Percentiles rank a stretch among this genome's conserved stretches.
phyloP scores from a whole-genome alignment of 2,888 invertebrate genomes.

The Drosophila melanosoma region DNA sequence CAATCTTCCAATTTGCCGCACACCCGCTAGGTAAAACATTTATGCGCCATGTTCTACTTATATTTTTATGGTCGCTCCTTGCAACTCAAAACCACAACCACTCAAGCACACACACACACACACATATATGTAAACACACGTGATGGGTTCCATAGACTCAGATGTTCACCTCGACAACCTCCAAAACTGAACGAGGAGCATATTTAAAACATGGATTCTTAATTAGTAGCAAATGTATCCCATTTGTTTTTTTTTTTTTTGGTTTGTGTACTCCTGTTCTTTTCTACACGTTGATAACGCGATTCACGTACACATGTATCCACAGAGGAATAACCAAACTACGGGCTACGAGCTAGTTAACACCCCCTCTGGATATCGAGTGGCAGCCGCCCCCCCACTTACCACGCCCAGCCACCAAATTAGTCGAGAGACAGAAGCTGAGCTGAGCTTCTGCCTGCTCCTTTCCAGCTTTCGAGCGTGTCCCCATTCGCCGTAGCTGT shows the following conservation, averaged over 20 bases:
- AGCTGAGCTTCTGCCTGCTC: constrained; percentile 22
- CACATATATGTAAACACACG: constrained; percentile 12
- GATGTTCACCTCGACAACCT: constrained; percentile 40
- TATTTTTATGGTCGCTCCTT: constrained; percentile 74
- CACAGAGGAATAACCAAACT: constrained; percentile 50
- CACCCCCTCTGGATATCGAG: constrained; percentile 52
- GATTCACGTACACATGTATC: constrained; percentile 66
- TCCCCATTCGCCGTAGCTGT: constrained; percentile 46
- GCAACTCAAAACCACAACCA: constrained; percentile 67
- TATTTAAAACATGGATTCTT: constrained; percentile 83
- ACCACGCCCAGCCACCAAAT: constrained; percentile 40
- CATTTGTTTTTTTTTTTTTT: constrained; percentile 63
- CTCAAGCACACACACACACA: constrained; percentile 26
- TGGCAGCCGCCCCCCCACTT: constrained; percentile 16
- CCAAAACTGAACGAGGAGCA: constrained; percentile 57
- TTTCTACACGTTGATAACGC: constrained; percentile 55
- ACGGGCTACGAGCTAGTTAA: constrained; percentile 60
- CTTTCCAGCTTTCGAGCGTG: constrained; percentile 16
- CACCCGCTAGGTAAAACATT: constrained; percentile 63
- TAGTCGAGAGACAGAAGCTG: constrained; percentile 48
- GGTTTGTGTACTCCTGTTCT: not conserved
- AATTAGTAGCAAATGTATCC: constrained; percentile 82
- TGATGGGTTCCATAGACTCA: constrained; percentile 25
- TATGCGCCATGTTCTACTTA: constrained; percentile 80
- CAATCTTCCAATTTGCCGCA: constrained; percentile 44